Evolutionary conservation across 2,113 vertebrate species (phyloP).

Genomic region (Austrofundulus limnaeus): DNA sequence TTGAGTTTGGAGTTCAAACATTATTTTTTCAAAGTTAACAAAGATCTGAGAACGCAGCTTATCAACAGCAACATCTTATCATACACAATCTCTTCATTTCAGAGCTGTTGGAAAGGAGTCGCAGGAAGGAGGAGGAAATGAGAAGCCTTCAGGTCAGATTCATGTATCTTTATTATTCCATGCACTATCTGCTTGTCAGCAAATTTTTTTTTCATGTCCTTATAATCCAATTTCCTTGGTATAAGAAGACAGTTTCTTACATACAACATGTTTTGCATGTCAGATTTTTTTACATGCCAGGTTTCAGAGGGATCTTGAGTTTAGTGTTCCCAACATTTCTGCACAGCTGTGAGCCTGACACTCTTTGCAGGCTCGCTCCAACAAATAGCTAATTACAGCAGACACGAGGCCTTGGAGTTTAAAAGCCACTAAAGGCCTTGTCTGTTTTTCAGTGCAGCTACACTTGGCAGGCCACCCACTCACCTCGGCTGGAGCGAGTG

Average conservation of each 20-base stretch:
- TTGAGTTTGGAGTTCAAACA: neutral
- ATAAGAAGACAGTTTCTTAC: conserved; percentile 5
- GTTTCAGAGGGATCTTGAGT: conserved; percentile 7
- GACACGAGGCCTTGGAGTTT: conserved; percentile 57
- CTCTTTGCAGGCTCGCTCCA: conserved; percentile 47
- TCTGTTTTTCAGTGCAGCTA: conserved; percentile 44
- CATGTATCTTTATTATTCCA: conserved; percentile 15
- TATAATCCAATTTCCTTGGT: conserved; percentile 13
- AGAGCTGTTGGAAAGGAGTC: conserved; percentile 86
- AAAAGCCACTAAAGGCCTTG: conserved; percentile 57
- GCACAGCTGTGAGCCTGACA: conserved; percentile 48
- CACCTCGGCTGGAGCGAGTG: conserved; percentile 43
- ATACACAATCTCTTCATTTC: conserved; percentile 51
- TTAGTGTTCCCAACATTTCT: conserved; percentile 38
- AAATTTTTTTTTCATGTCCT: conserved; percentile 15
- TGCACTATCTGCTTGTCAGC: neutral
- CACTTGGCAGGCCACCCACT: conserved; percentile 56
- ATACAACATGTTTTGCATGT: conserved; percentile 1
- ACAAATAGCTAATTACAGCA: conserved; percentile 70
- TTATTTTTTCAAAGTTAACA: conserved; percentile 11
- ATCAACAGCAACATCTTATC: conserved; percentile 9
- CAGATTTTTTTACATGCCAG: conserved; percentile 3
- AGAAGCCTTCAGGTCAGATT: conserved; percentile 84
- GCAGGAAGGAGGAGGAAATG: conserved; percentile 88
- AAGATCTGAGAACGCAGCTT: neutral